Evolutionary conservation across 2,113 vertebrate genomes (phyloP).

Genomic region (Pardalotus punctatus): DNA sequence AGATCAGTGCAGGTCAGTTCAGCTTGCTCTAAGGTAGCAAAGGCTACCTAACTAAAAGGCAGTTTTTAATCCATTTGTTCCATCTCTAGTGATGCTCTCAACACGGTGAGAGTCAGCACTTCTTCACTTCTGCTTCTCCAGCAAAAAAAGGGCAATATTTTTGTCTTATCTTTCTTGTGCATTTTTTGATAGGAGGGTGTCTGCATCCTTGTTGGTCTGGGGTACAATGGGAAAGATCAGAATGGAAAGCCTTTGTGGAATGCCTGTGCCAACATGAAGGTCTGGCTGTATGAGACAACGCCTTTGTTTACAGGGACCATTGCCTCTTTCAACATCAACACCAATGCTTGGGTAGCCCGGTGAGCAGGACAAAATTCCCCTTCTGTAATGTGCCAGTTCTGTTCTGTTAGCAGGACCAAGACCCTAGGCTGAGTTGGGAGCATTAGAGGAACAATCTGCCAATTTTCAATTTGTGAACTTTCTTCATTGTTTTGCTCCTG

Average conservation of each 20-base stretch:
- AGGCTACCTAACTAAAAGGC: neutral
- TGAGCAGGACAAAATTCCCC: constrained; percentile 62
- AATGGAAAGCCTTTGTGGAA: constrained; percentile 81
- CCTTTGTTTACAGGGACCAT: constrained; percentile 93
- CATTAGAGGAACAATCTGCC: neutral
- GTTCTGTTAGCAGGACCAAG: neutral
- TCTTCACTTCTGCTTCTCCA: neutral
- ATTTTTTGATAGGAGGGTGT: constrained; percentile 85
- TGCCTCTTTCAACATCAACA: constrained; percentile 95
- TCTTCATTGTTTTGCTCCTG: neutral
- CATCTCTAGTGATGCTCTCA: neutral
- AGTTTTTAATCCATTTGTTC: neutral
- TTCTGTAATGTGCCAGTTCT: neutral
- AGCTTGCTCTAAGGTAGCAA: neutral
- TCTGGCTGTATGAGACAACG: constrained; percentile 94
- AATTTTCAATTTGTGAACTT: neutral
- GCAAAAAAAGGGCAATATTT: neutral
- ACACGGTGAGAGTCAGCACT: neutral
- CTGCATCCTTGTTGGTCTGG: constrained; percentile 89
- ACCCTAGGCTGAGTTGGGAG: neutral
- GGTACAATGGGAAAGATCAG: constrained; percentile 82
- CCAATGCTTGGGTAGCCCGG: constrained; percentile 94
- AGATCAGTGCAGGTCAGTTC: neutral
- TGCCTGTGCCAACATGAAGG: constrained; percentile 94
- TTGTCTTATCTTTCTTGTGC: neutral